Evolutionary conservation across 35 echinoderm and acorn worm genomes (phyloP).

Genomic region (Ptychodera flava): DNA sequence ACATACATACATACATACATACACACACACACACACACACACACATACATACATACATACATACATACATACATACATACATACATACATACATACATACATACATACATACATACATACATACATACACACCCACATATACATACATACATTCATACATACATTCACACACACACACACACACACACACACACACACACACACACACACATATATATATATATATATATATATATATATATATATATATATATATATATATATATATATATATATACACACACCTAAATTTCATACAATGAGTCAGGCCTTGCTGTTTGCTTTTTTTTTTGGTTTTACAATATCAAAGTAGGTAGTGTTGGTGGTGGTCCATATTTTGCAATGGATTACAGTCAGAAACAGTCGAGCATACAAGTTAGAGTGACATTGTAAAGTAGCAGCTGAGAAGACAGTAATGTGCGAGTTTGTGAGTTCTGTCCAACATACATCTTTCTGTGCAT

Average conservation of each 20-base stretch:
- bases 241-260: not conserved
- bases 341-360: no score
- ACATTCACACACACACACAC: not conserved
- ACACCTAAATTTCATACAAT: not conserved
- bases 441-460: no score
- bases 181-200: not conserved
- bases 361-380: no score
- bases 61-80: not conserved
- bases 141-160: not conserved
- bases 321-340: no score
- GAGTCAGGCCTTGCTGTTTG: no score
- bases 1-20: no score
- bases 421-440: no score
- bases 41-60: not conserved
- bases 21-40: no score
- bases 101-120: constrained; percentile 2
- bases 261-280: not conserved
- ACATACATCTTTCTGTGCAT: no score
- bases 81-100: constrained; percentile 2
- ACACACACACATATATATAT: not conserved
- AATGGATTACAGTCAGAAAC: no score
- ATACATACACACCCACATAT: not conserved
- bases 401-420: no score
- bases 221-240: not conserved
- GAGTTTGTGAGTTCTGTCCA: no score